These are phyloP conservation scores for Pseudotriccus pelzelni DNA, from an alignment of 2,797 vertebrate genomes.

Conservation along the genomic window DNA sequence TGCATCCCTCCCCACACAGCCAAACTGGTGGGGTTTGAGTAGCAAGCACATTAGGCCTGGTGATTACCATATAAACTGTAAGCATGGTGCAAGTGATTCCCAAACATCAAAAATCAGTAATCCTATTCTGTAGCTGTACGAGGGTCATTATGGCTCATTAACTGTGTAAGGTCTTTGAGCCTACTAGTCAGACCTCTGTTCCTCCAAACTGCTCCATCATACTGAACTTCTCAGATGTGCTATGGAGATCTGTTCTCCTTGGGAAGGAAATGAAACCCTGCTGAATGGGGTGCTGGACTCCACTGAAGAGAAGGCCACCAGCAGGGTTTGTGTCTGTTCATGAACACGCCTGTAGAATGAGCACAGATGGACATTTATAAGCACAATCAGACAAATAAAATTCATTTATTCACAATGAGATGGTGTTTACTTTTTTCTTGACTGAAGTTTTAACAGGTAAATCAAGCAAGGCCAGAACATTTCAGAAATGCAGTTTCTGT, in stretches of 20 bases:
- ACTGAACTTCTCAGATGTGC: not conserved
- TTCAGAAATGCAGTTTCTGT: not conserved
- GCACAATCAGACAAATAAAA: not conserved
- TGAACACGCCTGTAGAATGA: not conserved
- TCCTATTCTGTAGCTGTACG: not conserved
- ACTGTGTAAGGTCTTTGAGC: not conserved
- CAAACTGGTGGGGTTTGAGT: not conserved
- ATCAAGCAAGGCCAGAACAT: not conserved
- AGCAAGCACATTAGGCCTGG: not conserved
- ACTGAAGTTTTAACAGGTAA: not conserved
- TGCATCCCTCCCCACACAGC: not conserved
- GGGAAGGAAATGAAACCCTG: fast-evolving
- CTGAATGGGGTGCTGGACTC: not conserved
- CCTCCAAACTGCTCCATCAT: not conserved
- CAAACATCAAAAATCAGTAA: not conserved
- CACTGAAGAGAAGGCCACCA: not conserved
- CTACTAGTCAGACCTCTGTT: not conserved
- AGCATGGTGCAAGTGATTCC: not conserved
- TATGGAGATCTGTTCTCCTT: not conserved
- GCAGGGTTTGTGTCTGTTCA: not conserved
- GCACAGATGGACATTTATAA: not conserved
- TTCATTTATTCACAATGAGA: not conserved
- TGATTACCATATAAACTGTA: not conserved
- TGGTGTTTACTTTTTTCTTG: not conserved
- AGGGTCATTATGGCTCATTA: not conserved